Conservation (phyloP, 2,797 vertebrate species). For the Sebastiscus albofasciatus region DNA sequence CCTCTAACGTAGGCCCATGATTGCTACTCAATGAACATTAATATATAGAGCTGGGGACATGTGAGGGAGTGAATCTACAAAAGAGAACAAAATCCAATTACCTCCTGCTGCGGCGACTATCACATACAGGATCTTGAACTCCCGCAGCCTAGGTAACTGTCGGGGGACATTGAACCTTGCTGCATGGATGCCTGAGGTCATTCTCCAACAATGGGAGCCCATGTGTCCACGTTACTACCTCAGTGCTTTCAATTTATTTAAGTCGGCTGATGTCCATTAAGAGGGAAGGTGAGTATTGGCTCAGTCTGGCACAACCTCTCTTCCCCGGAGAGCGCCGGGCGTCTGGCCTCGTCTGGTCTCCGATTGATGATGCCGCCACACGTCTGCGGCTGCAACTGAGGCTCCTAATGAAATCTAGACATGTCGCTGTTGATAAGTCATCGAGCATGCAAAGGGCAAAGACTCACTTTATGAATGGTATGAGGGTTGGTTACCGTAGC, state of each 20-base stretch:
- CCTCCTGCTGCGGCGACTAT: conserved; percentile 44
- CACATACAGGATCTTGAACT: conserved; percentile 61
- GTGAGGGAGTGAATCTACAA: conserved; percentile 58
- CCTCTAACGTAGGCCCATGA: conserved; percentile 37
- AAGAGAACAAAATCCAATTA: conserved; percentile 78
- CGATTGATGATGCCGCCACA: conserved; percentile 28
- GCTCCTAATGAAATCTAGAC: conserved; percentile 37
- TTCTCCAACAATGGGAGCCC: conserved; percentile 56
- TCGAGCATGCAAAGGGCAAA: conserved; percentile 11
- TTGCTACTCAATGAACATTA: conserved; percentile 70
- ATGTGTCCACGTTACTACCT: conserved; percentile 45
- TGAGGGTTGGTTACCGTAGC: conserved; percentile 30
- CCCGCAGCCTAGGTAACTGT: conserved; percentile 65
- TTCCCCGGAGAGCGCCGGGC: conserved; percentile 42
- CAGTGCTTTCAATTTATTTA: conserved; percentile 70
- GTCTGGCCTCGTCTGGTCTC: conserved; percentile 43
- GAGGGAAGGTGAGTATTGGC: conserved; percentile 45
- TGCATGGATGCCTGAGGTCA: conserved; percentile 52
- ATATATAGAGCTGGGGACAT: conserved; percentile 52
- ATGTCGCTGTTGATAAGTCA: conserved; percentile 7
- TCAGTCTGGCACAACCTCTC: conserved; percentile 33
- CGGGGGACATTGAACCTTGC: conserved; percentile 54
- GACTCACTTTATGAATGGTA: conserved; percentile 20
- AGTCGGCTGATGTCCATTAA: conserved; percentile 69
- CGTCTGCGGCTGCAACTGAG: background rate